Evolutionary conservation across 2,797 vertebrate species (phyloP), one percentile per base, ranked within the genome.

Genomic region (Anomalospiza imberbis): DNA sequence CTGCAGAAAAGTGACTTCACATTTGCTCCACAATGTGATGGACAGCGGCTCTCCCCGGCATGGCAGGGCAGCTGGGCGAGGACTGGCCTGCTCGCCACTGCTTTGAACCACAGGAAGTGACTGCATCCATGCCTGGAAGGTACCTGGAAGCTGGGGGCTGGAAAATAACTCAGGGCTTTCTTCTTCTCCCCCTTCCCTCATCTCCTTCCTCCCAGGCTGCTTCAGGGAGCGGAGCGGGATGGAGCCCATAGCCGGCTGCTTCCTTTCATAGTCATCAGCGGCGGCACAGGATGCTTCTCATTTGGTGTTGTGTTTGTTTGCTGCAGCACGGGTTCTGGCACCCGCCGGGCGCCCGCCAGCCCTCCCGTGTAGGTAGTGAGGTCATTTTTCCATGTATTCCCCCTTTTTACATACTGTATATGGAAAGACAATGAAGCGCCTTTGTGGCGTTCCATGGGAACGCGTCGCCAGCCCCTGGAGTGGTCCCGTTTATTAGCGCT

Each of bases 361-460:
- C 85, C 95, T 96, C 96, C 96, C 93, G 94, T 97, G 96, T 97
- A 95, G 95, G 84, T 92, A 93, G 80, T 97, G 96, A 97, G 92
- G 94, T 97, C 96, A 97, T 93, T 97, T 97, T 96, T 94, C 95
- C 95, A 95, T 97, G 96, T 93, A 78, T 91, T 83, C 83, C 92
- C 94, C 80, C 60, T 92, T 92, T 96, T 92, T 40, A 60, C 91
- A 90, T 79, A 81, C 95, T 96, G 92, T 95, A 95, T 96, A 95
- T 96, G 93, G 96, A 91, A 96, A 97, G 91, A 94, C 96, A 89
- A 88, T 70, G 90, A 83, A 93, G 91, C 32, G 74, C 66, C 88
- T 85, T 32, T 47, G 84, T 84, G 72, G 88, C 40, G 60, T 92
- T 93, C 24, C 18, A 82, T 34, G 87, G 92, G 86, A 89, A 81